Evolutionary conservation across 2,888 invertebrate species (phyloP).

Genomic region (Crematogaster levior): DNA sequence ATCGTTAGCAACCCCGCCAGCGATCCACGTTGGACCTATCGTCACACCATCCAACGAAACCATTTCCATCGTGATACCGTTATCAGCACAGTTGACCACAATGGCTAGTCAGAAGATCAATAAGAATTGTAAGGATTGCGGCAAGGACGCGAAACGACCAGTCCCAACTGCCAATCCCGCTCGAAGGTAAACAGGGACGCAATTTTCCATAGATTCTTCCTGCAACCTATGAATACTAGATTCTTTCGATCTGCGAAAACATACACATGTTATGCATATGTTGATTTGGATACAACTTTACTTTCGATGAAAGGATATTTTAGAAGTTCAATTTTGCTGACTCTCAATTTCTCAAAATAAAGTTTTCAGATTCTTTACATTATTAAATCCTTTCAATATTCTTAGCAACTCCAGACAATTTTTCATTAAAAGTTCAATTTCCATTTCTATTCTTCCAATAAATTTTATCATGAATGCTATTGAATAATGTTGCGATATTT

Average conservation of each 20-base stretch:
- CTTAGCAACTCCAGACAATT: not conserved
- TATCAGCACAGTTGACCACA: slow-evolving; percentile 80
- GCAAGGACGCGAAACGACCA: slow-evolving; percentile 65
- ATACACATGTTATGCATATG: no score
- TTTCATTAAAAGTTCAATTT: not conserved
- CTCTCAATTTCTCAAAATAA: not conserved
- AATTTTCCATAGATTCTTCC: not conserved
- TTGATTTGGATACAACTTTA: not conserved
- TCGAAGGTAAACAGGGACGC: slow-evolving; percentile 25
- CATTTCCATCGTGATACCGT: slow-evolving; percentile 83
- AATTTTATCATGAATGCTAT: not conserved
- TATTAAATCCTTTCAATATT: not conserved
- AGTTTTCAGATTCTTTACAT: not conserved
- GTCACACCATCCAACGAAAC: slow-evolving; percentile 81
- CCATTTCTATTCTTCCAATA: not conserved
- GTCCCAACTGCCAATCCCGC: slow-evolving; percentile 11
- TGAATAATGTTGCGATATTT: not conserved
- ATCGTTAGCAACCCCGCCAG: slow-evolving; percentile 78
- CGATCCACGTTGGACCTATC: slow-evolving; percentile 81
- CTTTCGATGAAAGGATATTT: not conserved
- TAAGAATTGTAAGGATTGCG: slow-evolving; percentile 71
- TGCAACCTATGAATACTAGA: not conserved
- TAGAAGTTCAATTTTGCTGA: not conserved
- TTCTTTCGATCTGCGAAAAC: not conserved
- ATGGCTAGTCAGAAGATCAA: slow-evolving; percentile 73